Percentiles rank a stretch among this genome's conserved stretches.
phyloP scores from a whole-genome alignment of 2,888 invertebrate genomes.

The Melanostoma mellinum region DNA sequence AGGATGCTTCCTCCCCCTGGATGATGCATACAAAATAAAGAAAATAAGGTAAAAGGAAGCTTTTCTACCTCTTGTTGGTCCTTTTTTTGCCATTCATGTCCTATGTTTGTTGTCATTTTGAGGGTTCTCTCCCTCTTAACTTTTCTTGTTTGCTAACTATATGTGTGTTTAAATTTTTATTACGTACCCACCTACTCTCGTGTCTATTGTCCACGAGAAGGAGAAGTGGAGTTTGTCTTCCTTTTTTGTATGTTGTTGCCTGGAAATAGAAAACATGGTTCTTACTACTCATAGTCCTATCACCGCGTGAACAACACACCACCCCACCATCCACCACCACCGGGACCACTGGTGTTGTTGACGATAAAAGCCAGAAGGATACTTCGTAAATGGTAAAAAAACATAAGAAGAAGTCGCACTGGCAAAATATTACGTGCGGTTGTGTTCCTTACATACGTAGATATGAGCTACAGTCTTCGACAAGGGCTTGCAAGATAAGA shows the following conservation, averaged over 20 bases:
- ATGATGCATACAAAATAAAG: constrained; percentile 24
- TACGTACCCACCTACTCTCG: constrained; percentile 62
- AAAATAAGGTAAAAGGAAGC: constrained; percentile 27
- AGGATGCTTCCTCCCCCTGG: constrained; percentile 1
- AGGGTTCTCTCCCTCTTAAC: constrained; percentile 22
- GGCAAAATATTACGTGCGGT: constrained; percentile 34
- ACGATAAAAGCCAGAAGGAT: constrained; percentile 60
- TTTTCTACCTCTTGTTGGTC: constrained; percentile 30
- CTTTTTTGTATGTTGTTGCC: not conserved
- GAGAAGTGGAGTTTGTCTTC: constrained; percentile 2
- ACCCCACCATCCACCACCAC: not conserved
- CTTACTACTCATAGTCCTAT: constrained; percentile 19
- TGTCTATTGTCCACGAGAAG: constrained; percentile 69
- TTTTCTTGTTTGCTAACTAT: constrained; percentile 19
- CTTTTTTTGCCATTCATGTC: constrained; percentile 36
- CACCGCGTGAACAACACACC: not conserved
- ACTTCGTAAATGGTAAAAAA: constrained; percentile 31
- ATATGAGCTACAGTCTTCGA: constrained; percentile 14
- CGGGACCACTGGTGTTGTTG: constrained; percentile 37
- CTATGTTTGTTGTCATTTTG: constrained; percentile 63
- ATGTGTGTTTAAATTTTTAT: constrained; percentile 68
- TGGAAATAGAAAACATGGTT: constrained; percentile 44
- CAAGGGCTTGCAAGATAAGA: not conserved
- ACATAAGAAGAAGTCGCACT: constrained; percentile 9
- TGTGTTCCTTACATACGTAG: not conserved